A percentile compares a stretch with the other conserved stretches of the same genome.
These are phyloP conservation scores for Rhopilema esculentum DNA, from an alignment of 30 jellyfish, hydroid and myxozoan species.

Conservation along the genomic window DNA sequence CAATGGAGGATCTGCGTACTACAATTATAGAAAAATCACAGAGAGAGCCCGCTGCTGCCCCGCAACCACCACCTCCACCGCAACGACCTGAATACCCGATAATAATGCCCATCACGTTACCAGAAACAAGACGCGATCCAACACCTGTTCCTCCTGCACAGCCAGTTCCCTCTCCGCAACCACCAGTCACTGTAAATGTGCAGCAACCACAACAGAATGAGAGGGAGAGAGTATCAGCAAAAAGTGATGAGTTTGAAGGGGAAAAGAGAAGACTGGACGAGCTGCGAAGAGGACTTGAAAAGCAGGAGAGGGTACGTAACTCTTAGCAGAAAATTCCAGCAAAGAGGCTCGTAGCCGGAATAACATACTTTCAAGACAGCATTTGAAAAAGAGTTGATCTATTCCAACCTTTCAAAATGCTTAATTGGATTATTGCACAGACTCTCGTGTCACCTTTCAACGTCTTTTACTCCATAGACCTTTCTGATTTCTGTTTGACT, in stretches of 20 bases:
- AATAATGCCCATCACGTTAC: conserved; percentile 49
- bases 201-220: conserved; percentile 71
- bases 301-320: conserved; percentile 86
- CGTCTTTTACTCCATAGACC: too few relatives aligned
- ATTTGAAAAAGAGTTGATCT: too few relatives aligned
- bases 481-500: too few relatives aligned
- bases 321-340: not conserved
- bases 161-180: conserved; percentile 73
- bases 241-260: conserved; percentile 55
- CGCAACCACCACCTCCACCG: conserved; percentile 56
- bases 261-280: conserved; percentile 87
- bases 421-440: not conserved
- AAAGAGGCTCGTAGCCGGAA: too few relatives aligned
- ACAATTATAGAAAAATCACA: conserved; percentile 57
- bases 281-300: conserved; percentile 78
- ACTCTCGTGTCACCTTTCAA: too few relatives aligned
- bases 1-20: conserved; percentile 80
- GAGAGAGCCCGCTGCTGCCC: conserved; percentile 58
- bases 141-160: conserved; percentile 71
- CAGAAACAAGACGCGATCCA: conserved; percentile 71
- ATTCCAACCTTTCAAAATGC: not conserved
- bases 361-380: too few relatives aligned
- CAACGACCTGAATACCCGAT: conserved; percentile 61
- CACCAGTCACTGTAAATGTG: conserved; percentile 72
- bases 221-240: conserved; percentile 30